A percentile compares a stretch with the other conserved stretches of the same genome.
These are phyloP conservation scores for Sebastes melanostomus DNA, from an alignment of 2,797 vertebrate genomes.

Conservation along the genomic window DNA sequence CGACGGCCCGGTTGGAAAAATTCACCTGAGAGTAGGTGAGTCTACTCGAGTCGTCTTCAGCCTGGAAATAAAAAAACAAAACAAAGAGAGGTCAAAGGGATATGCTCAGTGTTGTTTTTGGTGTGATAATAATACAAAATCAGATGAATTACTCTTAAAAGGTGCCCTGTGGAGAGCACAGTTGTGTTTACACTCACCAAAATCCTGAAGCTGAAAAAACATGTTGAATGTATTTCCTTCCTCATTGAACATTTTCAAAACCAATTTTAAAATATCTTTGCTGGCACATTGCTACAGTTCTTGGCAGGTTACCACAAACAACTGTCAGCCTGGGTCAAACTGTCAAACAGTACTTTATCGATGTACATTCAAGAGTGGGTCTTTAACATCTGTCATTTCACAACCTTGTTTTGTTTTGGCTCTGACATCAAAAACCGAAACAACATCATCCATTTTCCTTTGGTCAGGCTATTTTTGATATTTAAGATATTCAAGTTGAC, in stretches of 20 bases:
- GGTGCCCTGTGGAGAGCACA: neutral
- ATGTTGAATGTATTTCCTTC: neutral
- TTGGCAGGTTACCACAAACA: neutral
- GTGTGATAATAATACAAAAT: neutral
- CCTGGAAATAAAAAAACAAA: conserved; percentile 1
- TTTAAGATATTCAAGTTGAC: neutral
- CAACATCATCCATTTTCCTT: neutral
- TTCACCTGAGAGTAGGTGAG: neutral
- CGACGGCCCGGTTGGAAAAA: neutral
- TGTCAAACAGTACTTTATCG: neutral
- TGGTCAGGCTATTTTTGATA: neutral
- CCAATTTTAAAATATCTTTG: neutral
- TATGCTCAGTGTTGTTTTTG: neutral
- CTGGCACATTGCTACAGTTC: neutral
- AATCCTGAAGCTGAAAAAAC: neutral
- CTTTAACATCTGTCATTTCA: neutral
- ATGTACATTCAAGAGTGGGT: rapidly evolving
- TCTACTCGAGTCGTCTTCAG: neutral
- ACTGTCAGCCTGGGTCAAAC: neutral
- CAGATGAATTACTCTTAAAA: neutral
- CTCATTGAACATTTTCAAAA: neutral
- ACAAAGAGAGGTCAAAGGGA: neutral
- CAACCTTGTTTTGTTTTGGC: neutral
- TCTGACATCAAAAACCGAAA: neutral
- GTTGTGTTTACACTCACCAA: neutral